phyloP scores from a whole-genome alignment of 2,888 invertebrate species.

The Morpho helenor region DNA sequence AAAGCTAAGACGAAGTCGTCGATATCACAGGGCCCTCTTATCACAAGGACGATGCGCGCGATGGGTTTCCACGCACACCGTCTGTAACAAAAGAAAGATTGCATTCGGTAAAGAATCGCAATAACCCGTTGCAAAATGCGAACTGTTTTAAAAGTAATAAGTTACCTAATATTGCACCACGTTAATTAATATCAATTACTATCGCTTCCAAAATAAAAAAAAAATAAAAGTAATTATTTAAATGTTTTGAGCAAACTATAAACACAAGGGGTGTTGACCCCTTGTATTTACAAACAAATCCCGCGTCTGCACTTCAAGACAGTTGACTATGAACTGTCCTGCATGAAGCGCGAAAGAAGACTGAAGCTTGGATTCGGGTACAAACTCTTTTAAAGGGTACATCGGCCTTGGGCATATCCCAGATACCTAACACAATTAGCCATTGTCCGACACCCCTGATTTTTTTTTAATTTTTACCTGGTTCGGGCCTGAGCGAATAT shows the following conservation, averaged over 20 bases:
- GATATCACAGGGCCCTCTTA: conserved; percentile 78
- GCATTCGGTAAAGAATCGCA: conserved; percentile 7
- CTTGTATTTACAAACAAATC: conserved; percentile 62
- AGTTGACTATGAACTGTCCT: conserved; percentile 51
- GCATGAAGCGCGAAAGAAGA: conserved; percentile 63
- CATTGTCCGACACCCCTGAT: conserved; percentile 47
- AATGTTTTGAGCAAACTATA: conserved; percentile 31
- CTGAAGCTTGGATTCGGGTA: conserved; percentile 68
- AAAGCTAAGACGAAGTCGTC: conserved; percentile 78
- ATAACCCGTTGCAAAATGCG: conserved; percentile 3
- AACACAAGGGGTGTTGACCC: conserved; percentile 50
- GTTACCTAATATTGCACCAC: conserved; percentile 24
- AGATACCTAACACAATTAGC: conserved; percentile 50
- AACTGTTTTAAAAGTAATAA: conserved; percentile 2
- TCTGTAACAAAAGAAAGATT: conserved; percentile 66
- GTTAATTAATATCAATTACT: conserved; percentile 13
- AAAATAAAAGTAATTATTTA: conserved; percentile 14
- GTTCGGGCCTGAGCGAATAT: conserved; percentile 29
- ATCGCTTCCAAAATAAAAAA: conserved; percentile 1
- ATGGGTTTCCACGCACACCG: conserved; percentile 69
- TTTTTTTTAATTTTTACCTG: conserved; percentile 49
- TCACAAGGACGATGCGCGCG: conserved; percentile 77
- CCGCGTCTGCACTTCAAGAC: conserved; percentile 31
- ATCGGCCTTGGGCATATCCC: conserved; percentile 66
- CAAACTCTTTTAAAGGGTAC: conserved; percentile 68